Conservation (phyloP, 2,888 invertebrate genomes). For the Macrophya alboannulata region DNA sequence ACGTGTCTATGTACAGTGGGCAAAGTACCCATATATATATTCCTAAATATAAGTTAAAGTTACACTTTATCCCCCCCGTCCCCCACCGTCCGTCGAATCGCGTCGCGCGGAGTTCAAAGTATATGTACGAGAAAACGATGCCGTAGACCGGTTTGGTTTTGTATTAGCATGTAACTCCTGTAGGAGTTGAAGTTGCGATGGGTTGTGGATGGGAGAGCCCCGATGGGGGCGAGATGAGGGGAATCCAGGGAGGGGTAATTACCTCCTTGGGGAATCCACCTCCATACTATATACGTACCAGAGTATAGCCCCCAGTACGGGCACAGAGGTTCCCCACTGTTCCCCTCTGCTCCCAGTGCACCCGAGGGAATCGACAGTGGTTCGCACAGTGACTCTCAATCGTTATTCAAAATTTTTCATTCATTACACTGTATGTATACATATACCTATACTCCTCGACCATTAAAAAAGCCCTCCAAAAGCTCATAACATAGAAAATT, state of each 20-base stretch:
- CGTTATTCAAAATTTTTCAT: not conserved
- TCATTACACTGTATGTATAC: too few species aligned
- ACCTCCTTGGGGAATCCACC: constrained; percentile 76
- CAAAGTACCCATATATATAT: constrained; percentile 3
- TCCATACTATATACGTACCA: constrained; percentile 68
- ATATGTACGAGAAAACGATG: not conserved
- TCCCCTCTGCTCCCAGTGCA: constrained; percentile 77
- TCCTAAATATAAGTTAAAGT: not conserved
- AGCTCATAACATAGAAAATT: too few species aligned
- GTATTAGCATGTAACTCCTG: constrained; percentile 78
- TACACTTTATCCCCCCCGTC: not conserved
- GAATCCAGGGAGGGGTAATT: constrained; percentile 74
- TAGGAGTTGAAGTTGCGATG: constrained; percentile 78
- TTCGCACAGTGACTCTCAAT: constrained; percentile 75
- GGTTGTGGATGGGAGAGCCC: constrained; percentile 68
- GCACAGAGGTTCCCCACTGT: constrained; percentile 77
- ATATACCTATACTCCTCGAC: too few species aligned
- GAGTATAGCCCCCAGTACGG: constrained; percentile 73
- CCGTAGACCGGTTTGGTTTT: constrained; percentile 75
- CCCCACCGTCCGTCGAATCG: not conserved
- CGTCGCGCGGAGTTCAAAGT: not conserved
- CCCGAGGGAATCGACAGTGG: constrained; percentile 74
- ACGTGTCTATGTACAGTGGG: not conserved
- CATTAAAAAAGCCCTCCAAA: too few species aligned
- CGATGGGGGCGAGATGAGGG: constrained; percentile 59